Base-by-base conservation (phyloP, 2,113 vertebrate species). In the Sceloporus undulatus region DNA sequence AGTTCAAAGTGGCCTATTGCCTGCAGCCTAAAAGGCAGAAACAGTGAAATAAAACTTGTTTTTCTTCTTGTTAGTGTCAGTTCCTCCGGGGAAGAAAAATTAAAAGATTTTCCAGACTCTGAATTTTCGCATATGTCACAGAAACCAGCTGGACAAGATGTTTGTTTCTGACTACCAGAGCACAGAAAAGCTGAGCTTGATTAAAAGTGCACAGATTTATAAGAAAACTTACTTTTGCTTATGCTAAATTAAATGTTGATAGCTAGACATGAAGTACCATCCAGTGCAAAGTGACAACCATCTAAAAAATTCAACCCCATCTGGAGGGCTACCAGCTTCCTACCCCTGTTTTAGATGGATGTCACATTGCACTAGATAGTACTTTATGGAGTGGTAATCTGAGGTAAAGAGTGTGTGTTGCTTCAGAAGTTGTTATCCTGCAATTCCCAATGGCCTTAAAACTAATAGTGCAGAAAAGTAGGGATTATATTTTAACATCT, bases 101-200 rank as follows among this genome's bases (percentile, higher is more conserved):
- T 42, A 79, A 29, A 79, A 19, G 78, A 79, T 79, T 59, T 79
- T 79, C 27, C 48, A 56, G 21, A 87, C 88, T 87, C 56, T 90
- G 84, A 92, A 88, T 75, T 0, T 0, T 76, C 86, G 16, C 54
- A 9, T 85, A 90, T 85, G 87, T 84, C 84, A 82, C 66, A 81
- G 62, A 82, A 95, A 91, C 0, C 0, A 94, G 77, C 84, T 78
- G 90, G 79, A 90, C 59, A 91, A 91, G 85, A 90, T 79, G 70
- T 82, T 92, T 91, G 5, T 74, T 89, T 91, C 34, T 82, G 89
- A 93, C 87, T 91, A 88, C 84, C 56, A 92, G 87, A 74, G 56
- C 59, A 0, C 0, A 0, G 92, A 95, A 90, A 80, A 84, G 87
- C 75, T 27, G 40, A 84, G 27, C 70, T 86, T 54, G 86, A 68